Evolutionary conservation across 1,140 invertebrate genomes (phyloP).

Genomic region (Chironomus tepperi): DNA sequence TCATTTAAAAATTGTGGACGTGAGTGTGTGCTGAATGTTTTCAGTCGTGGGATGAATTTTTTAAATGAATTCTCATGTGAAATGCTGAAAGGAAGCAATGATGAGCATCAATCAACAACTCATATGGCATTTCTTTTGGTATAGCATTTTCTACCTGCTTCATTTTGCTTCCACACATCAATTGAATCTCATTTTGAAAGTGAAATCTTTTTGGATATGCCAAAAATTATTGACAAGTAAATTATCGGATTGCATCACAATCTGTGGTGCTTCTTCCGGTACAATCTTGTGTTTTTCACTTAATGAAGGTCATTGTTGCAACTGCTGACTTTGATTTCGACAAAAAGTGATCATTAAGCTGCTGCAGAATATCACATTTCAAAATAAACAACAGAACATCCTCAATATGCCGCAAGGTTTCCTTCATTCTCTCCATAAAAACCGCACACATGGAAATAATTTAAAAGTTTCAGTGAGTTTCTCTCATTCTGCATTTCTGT

Average conservation of each 20-base stretch:
- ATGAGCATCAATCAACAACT: slow-evolving; percentile 7
- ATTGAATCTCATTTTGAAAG: background rate
- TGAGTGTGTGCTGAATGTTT: too few relatives aligned
- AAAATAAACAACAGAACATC: background rate
- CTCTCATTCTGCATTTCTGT: too few relatives aligned
- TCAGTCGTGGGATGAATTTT: background rate
- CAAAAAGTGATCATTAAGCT: background rate
- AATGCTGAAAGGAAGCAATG: background rate
- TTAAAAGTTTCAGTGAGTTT: too few relatives aligned
- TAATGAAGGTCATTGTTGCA: background rate
- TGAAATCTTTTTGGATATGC: background rate
- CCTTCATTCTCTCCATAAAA: background rate
- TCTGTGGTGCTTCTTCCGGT: background rate
- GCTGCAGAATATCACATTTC: background rate
- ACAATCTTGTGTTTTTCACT: background rate
- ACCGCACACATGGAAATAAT: background rate
- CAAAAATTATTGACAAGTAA: too few relatives aligned
- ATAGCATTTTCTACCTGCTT: background rate
- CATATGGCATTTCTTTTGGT: slow-evolving; percentile 4
- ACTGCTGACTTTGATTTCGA: background rate
- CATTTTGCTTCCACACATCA: background rate
- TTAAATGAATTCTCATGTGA: background rate
- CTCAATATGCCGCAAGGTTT: background rate
- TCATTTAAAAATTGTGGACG: too few relatives aligned
- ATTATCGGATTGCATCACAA: too few relatives aligned